These are phyloP conservation scores for Leptinotarsa peninsularis DNA, from an alignment of 2,888 invertebrate genomes.

Conservation along the genomic window DNA sequence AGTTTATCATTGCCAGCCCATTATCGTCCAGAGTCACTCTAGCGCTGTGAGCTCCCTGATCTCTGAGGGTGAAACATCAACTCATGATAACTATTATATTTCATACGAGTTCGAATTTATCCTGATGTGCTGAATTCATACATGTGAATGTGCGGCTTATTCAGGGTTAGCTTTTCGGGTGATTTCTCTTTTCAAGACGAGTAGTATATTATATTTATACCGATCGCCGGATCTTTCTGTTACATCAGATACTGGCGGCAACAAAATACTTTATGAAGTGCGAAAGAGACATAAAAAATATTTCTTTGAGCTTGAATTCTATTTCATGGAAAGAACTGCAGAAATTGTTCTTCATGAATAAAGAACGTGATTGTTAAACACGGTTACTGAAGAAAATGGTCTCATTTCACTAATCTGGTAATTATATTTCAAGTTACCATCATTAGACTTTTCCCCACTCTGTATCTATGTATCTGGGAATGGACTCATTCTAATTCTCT, in stretches of 20 bases:
- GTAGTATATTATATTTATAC: slow-evolving; percentile 45
- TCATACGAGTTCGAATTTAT: slow-evolving; percentile 67
- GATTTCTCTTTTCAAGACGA: slow-evolving; percentile 61
- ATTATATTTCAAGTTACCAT: no score
- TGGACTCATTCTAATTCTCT: no score
- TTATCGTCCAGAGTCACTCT: slow-evolving; percentile 26
- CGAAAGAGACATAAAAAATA: neutral
- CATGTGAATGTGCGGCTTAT: slow-evolving; percentile 73
- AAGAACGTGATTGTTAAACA: no score
- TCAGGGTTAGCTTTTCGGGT: slow-evolving; percentile 62
- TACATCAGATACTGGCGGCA: slow-evolving; percentile 53
- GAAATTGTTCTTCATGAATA: no score
- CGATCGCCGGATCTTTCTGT: slow-evolving; percentile 37
- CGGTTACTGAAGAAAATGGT: no score
- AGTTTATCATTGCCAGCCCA: slow-evolving; percentile 4
- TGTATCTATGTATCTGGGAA: no score
- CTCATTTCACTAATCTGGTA: no score
- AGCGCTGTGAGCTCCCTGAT: slow-evolving; percentile 20
- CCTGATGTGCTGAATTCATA: slow-evolving; percentile 79
- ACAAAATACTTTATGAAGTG: slow-evolving; percentile 42
- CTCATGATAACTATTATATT: slow-evolving; percentile 66
- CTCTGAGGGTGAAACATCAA: slow-evolving; percentile 49
- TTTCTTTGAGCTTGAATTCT: no score
- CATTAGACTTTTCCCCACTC: no score
- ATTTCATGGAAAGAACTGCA: no score